phyloP scores from a whole-genome alignment of 2,113 vertebrate genomes.

The Burhinus oedicnemus region DNA sequence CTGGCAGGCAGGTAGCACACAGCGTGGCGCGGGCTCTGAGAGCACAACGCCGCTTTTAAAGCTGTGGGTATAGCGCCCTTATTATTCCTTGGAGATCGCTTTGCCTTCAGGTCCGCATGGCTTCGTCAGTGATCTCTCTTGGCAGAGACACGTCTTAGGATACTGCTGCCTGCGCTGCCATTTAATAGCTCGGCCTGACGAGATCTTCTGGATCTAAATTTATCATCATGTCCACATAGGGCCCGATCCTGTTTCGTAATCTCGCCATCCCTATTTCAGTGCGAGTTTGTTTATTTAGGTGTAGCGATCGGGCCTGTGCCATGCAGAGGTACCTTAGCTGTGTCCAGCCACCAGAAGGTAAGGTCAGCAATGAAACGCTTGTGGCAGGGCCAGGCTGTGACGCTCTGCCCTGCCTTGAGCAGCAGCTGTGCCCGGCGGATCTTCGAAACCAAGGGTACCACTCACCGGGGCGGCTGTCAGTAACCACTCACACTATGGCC shows the following conservation, averaged over 20 bases:
- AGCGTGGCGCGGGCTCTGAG: not conserved
- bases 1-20: accelerated
- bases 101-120: not conserved
- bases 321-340: not conserved
- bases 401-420: not conserved
- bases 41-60: not conserved
- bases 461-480: not conserved
- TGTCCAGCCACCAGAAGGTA: not conserved
- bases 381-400: not conserved
- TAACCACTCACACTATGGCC: not conserved
- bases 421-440: not conserved
- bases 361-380: not conserved
- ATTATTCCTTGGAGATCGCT: not conserved
- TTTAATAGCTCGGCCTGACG: not conserved
- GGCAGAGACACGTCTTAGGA: not conserved
- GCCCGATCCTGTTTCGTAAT: not conserved
- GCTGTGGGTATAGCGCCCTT: not conserved
- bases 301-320: not conserved
- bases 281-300: not conserved
- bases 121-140: not conserved
- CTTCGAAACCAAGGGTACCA: not conserved
- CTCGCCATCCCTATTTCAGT: not conserved
- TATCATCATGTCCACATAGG: not conserved
- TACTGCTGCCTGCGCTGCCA: not conserved
- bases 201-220: not conserved